Conservation (phyloP, 2,888 invertebrate genomes). For the Cheilosia scutellata region DNA sequence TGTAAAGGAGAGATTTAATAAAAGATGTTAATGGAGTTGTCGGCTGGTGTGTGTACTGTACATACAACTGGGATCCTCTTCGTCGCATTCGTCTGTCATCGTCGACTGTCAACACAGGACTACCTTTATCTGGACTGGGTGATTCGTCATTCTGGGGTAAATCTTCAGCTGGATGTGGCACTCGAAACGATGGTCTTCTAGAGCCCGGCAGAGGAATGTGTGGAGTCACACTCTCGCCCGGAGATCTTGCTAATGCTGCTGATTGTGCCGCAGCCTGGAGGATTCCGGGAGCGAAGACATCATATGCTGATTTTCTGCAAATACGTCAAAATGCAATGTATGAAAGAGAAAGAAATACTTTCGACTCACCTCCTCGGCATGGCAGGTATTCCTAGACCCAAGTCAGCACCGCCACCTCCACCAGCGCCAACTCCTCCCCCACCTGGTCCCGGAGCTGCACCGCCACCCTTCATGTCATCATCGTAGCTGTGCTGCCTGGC, state of each 20-base stretch:
- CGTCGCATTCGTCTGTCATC: conserved; percentile 90
- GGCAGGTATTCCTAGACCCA: conserved; percentile 88
- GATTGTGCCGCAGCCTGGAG: conserved; percentile 84
- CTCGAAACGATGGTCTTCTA: conserved; percentile 87
- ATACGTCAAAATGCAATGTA: neutral
- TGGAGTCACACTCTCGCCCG: conserved; percentile 83
- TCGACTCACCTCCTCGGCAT: conserved; percentile 88
- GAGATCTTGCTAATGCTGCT: conserved; percentile 80
- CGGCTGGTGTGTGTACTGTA: conserved; percentile 76
- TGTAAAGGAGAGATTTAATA: conserved; percentile 27
- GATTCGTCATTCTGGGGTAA: conserved; percentile 84
- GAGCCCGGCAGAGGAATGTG: conserved; percentile 84
- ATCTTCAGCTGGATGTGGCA: conserved; percentile 85
- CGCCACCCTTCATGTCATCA: conserved; percentile 87
- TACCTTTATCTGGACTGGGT: conserved; percentile 86
- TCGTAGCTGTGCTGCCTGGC: conserved; percentile 93
- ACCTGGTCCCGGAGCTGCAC: conserved; percentile 78
- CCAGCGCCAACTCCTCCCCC: conserved; percentile 74
- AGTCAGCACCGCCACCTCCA: conserved; percentile 82
- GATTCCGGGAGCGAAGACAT: conserved; percentile 89
- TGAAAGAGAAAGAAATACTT: neutral
- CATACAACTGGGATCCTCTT: conserved; percentile 93
- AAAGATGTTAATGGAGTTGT: neutral
- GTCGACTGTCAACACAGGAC: conserved; percentile 87
- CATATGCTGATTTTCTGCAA: conserved; percentile 89